Base-by-base conservation (phyloP, 1,140 invertebrate genomes). In the Papilio polytes region DNA sequence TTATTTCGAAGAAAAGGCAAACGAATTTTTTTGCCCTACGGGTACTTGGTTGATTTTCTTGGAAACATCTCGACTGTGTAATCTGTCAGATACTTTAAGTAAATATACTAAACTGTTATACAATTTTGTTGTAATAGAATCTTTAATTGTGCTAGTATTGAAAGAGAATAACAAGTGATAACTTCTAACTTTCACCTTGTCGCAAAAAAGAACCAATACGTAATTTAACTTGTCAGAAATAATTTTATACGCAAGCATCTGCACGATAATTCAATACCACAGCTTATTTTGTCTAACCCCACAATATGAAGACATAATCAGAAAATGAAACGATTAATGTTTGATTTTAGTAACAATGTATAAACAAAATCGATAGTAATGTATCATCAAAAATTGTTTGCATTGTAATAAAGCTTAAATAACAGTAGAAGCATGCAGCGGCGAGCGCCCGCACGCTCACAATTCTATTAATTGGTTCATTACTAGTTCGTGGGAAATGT, bases 401-500 rank as follows among this genome's bases (percentile, higher is more conserved):
- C 77, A 78, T 78, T 78, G 77, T 66, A 78, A 78, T 78, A 66
- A 59, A 46, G 77, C 59, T 70, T 78, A 46, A 78, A 76, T 53
- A 48, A 66, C 46, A 78, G 56, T 44, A n/a, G 22, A 46, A 63
- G 41, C 56, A 53, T 36, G 44, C 74, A 51, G 20, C 46, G 20
- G 18, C 18, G 26, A 44, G 72, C 26, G 76, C 53, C 15, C 56
- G 41, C 59, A 41, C 44, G 12, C 74, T 46, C 66, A 78, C 59
- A 78, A 78, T 78, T 78, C 77, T 78, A 78, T 78, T 78, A 78
- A 59, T 46, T 63, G 77, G 77, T 78, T 78, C 56, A 78, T 78
- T 78, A 53, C 46, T 51, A 76, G 74, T 76, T 53, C 22, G 12
- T 13, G 74, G 44, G 74, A 51, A 78, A 78, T 41, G 77, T 63